phyloP scores from a whole-genome alignment of 1,140 invertebrate genomes.

The Bombus confusus region DNA sequence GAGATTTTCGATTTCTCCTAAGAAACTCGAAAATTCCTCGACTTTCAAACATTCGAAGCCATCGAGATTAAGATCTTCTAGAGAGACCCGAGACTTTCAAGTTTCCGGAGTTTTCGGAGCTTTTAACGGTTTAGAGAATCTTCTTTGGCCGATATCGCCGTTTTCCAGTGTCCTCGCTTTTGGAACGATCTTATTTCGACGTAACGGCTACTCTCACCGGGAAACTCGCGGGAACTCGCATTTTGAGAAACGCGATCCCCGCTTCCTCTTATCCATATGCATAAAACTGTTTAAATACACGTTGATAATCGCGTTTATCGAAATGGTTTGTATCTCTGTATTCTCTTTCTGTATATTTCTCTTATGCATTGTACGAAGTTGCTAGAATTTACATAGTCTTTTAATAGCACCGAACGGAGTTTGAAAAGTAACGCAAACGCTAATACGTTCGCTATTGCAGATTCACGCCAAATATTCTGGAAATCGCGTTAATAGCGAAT shows the following conservation, averaged over 20 bases:
- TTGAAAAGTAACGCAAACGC: not conserved
- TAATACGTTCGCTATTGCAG: not conserved
- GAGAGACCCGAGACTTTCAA: constrained; percentile 12
- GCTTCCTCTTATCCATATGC: not conserved
- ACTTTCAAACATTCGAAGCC: constrained; percentile 21
- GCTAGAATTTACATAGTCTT: not conserved
- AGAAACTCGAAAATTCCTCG: constrained; percentile 17
- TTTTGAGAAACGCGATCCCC: not conserved
- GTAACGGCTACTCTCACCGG: not conserved
- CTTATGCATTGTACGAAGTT: not conserved
- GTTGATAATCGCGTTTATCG: not conserved
- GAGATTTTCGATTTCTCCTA: constrained; percentile 34
- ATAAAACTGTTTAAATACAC: not conserved
- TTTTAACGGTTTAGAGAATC: constrained; percentile 29
- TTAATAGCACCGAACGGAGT: not conserved
- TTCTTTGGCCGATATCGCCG: not conserved
- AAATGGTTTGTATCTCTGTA: not conserved
- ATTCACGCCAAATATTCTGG: not conserved
- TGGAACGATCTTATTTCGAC: constrained; percentile 18
- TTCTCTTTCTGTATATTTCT: not conserved
- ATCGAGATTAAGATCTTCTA: constrained; percentile 22
- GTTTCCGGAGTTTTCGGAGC: not conserved
- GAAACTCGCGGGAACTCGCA: constrained; percentile 8
- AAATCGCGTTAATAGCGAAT: too few species aligned
- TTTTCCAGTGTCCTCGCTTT: not conserved